Percentiles rank a stretch among this genome's conserved stretches.
Evolutionary conservation across 2,888 invertebrate species (phyloP).

Genomic region (Athalia circularis): DNA sequence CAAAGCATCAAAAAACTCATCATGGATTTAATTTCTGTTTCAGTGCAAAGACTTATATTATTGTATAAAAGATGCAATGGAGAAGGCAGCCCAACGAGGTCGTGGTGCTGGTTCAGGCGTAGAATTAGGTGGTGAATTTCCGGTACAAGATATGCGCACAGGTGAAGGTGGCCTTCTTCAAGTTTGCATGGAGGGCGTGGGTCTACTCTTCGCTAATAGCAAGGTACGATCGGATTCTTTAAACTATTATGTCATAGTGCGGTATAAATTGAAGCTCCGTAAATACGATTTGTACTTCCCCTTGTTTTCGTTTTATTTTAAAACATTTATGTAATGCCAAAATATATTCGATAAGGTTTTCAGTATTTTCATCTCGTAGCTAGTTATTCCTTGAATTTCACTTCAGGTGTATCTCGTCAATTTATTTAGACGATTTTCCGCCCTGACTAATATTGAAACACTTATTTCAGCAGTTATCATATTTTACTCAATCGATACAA

Average conservation of each 20-base stretch:
- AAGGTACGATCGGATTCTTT: conserved; percentile 84
- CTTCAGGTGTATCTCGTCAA: conserved; percentile 26
- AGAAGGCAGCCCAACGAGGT: conserved; percentile 83
- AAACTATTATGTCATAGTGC: conserved; percentile 47
- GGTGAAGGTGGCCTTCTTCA: conserved; percentile 98
- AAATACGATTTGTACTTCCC: conserved; percentile 35
- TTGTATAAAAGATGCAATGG: conserved; percentile 99
- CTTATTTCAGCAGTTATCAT: conserved; percentile 42
- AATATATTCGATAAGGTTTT: conserved; percentile 38
- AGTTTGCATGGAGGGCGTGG: conserved; percentile 99
- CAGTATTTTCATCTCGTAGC: conserved; percentile 37
- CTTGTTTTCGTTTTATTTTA: conserved; percentile 26
- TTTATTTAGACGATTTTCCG: conserved; percentile 33
- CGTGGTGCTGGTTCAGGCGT: conserved; percentile 86
- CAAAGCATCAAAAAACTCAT: not conserved
- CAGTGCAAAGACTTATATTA: conserved; percentile 99
- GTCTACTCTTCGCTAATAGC: conserved; percentile 98
- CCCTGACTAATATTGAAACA: conserved; percentile 42
- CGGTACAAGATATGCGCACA: conserved; percentile 97
- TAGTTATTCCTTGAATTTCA: conserved; percentile 33
- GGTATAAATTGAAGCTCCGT: conserved; percentile 26
- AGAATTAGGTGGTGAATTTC: conserved; percentile 96
- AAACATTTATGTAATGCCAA: conserved; percentile 38
- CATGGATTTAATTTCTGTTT: conserved; percentile 59
- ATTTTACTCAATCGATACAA: conserved; percentile 26